Conservation (phyloP, 2,888 invertebrate genomes). For the Pristionchus exspectatus region DNA sequence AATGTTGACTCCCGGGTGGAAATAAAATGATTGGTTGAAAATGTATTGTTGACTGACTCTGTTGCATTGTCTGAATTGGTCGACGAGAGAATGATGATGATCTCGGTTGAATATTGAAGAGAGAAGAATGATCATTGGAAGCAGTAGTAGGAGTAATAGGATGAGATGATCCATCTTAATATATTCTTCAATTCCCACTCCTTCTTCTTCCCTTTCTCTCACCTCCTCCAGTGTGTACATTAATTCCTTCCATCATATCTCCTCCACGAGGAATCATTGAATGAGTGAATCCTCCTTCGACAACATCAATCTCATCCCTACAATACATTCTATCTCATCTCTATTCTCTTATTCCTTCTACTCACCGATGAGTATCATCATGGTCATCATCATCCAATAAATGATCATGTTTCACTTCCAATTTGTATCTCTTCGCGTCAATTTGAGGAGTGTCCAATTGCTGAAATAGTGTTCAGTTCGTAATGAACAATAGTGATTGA, state of each 20-base stretch:
- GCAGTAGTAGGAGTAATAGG: neutral
- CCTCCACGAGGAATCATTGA: neutral
- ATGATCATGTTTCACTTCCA: conserved; percentile 56
- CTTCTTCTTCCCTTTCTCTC: neutral
- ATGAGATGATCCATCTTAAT: neutral
- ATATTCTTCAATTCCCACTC: neutral
- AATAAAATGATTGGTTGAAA: no score
- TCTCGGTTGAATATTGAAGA: neutral
- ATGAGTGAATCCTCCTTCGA: neutral
- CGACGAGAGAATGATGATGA: neutral
- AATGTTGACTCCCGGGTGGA: no score
- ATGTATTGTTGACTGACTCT: neutral
- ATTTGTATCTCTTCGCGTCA: conserved; percentile 51
- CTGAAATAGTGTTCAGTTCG: neutral
- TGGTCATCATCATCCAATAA: conserved; percentile 51
- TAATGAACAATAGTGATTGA: neutral
- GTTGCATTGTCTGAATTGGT: neutral
- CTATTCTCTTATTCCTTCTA: neutral
- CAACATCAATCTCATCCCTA: neutral
- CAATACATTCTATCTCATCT: neutral
- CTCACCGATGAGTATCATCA: conserved; percentile 38
- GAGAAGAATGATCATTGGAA: neutral
- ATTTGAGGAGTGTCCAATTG: conserved; percentile 56
- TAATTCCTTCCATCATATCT: conserved; percentile 29
- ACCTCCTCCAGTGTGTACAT: conserved; percentile 27